phyloP scores from a whole-genome alignment of 2,888 invertebrate species.

The Drosophila kambysellisi region DNA sequence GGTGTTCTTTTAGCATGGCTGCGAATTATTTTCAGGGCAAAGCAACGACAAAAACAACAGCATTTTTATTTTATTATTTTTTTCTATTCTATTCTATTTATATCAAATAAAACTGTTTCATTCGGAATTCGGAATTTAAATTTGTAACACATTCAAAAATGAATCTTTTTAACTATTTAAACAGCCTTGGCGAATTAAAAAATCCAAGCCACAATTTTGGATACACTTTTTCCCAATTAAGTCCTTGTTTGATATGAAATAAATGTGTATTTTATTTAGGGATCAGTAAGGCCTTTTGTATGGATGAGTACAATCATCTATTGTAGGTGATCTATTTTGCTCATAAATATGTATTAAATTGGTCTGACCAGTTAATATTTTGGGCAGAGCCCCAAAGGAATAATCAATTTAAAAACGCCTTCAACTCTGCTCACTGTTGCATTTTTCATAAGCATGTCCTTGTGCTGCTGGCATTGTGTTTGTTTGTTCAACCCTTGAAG shows the following conservation, averaged over 20 bases:
- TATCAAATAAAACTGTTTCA: neutral
- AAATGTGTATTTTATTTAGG: neutral
- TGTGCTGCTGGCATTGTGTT: conserved; percentile 63
- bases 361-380: conserved; percentile 24
- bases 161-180: neutral
- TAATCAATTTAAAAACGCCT: conserved; percentile 81
- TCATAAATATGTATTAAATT: conserved; percentile 79
- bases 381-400: conserved; percentile 57
- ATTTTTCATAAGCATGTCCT: conserved; percentile 74
- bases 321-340: conserved; percentile 65
- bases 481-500: conserved; percentile 80
- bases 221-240: neutral
- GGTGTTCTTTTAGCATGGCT: neutral
- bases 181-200: neutral
- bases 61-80: too few relatives aligned
- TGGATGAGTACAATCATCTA: conserved; percentile 13
- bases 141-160: neutral
- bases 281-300: neutral
- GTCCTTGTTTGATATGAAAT: neutral
- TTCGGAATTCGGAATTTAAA: neutral
- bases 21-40: neutral
- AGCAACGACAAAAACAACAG: neutral
- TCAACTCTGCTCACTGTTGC: conserved; percentile 53
- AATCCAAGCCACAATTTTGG: neutral
- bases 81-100: neutral